Evolutionary conservation across 2,113 vertebrate species (phyloP), one percentile per base, ranked within the genome.

Genomic region (Perca fluviatilis): DNA sequence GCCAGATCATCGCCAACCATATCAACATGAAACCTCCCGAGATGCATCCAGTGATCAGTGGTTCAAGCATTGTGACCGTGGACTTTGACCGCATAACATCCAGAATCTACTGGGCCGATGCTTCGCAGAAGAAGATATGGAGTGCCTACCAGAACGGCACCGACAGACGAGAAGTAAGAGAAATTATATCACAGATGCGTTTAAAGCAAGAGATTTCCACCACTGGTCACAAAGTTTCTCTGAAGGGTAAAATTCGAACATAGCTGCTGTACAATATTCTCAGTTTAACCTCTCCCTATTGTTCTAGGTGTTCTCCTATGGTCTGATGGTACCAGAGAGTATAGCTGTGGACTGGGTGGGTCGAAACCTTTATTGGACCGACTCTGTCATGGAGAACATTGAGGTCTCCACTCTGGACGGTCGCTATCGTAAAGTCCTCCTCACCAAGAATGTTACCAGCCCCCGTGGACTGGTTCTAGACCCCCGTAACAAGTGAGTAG

Each of bases 381-480:
- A 95, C 87, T 95, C 90, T 21, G 89, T 92, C 30, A 86, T 93
- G 92, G 93, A 95, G 81, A 94, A 91, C 85, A 95, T 95, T 71
- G 94, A 95, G 68, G 95, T 95, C 5, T 92, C 95, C n/a, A 95
- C 94, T 50, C 85, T 95, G 65, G 94, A 95, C 3, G 95, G 95
- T 21, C 88, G 49, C 43, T 95, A 87, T 80, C 86, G 91, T 18
- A 95, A 95, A 74, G 89, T 95, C 46, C 93, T 95, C 30, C 70
- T 95, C 33, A 84, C 49, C 60, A 86, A 94, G 67, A 95, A 95
- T 66, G 56, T 95, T 21, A 95, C 94, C n/a, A 94, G 91, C 14
- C 95, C 95, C 21, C 93, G 93, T 0, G 95, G 95, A 74, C 84
- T 95, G 25, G 95, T 79, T 67, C 84, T 95, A 73, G 95, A 95